Evolutionary conservation across 2,888 invertebrate genomes (phyloP).

Genomic region (Neria commutata): DNA sequence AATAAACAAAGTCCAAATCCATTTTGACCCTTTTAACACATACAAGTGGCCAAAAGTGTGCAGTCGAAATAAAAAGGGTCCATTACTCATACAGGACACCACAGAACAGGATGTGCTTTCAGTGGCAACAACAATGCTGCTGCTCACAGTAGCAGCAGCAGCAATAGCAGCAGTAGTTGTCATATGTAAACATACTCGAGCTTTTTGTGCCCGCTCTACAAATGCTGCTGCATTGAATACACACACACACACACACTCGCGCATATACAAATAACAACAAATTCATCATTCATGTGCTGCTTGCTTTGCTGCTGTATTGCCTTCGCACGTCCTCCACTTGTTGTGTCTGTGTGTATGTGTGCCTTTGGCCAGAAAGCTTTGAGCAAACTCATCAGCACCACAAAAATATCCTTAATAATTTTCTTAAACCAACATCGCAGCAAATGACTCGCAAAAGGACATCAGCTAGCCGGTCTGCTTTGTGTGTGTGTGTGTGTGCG

Average conservation of each 20-base stretch:
- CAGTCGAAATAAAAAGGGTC: slow-evolving; percentile 52
- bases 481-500: not conserved
- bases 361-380: slow-evolving; percentile 36
- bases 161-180: slow-evolving; percentile 42
- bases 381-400: slow-evolving; percentile 56
- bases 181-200: slow-evolving; percentile 53
- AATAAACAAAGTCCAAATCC: slow-evolving; percentile 23
- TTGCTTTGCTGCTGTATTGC: slow-evolving; percentile 13
- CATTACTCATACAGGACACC: slow-evolving; percentile 46
- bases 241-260: slow-evolving; percentile 25
- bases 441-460: slow-evolving; percentile 6
- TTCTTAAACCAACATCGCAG: slow-evolving; percentile 50
- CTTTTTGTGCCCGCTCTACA: slow-evolving; percentile 44
- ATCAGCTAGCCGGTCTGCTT: too few relatives aligned
- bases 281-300: slow-evolving; percentile 27
- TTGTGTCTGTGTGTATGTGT: not conserved
- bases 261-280: slow-evolving; percentile 15
- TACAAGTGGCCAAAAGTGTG: slow-evolving; percentile 22
- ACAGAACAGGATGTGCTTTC: slow-evolving; percentile 40
- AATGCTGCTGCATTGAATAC: slow-evolving; percentile 25
- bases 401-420: slow-evolving; percentile 58
- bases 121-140: slow-evolving; percentile 21
- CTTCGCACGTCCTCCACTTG: not conserved
- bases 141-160: slow-evolving; percentile 7
- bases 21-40: slow-evolving; percentile 55